Percentiles rank a stretch among this genome's conserved stretches.
Conservation (phyloP, 1,140 invertebrate genomes). For the Pseudachorutes palmiensis region DNA sequence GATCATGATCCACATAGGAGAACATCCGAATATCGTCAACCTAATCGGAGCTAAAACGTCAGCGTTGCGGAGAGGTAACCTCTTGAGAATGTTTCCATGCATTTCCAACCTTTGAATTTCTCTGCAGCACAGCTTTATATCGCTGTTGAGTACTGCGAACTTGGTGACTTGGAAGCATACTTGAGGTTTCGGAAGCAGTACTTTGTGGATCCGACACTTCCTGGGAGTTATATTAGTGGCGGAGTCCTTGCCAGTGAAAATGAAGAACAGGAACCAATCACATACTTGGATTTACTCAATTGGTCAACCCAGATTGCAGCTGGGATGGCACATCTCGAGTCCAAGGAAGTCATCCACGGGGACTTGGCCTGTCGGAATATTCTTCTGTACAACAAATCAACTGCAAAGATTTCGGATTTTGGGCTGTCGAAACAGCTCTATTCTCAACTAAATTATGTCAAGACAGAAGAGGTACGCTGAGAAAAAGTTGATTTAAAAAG, state of each 20-base stretch:
- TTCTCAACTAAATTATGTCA: conserved; percentile 15
- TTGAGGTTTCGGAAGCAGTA: not conserved
- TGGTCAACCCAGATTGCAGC: conserved; percentile 1
- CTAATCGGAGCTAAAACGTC: not conserved
- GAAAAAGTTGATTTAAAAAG: not conserved
- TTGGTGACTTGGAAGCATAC: not conserved
- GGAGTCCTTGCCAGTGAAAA: not conserved
- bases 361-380: conserved; percentile 14
- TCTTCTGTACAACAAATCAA: not conserved
- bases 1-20: not conserved
- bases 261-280: not conserved
- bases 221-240: not conserved
- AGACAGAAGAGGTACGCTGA: conserved; percentile 17
- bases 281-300: not conserved
- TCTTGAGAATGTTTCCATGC: too few relatives aligned
- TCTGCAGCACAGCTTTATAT: not conserved
- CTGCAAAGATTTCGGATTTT: conserved; percentile 26
- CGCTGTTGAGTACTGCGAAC: not conserved
- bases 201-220: not conserved
- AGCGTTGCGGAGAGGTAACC: not conserved
- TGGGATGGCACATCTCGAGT: conserved; percentile 8
- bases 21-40: not conserved
- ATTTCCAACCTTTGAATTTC: too few relatives aligned
- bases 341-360: conserved; percentile 16
- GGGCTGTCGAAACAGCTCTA: conserved; percentile 20